A percentile compares a stretch with the other conserved stretches of the same genome.
Evolutionary conservation across 2,113 vertebrate species (phyloP).

Genomic region (Plecotus auritus): DNA sequence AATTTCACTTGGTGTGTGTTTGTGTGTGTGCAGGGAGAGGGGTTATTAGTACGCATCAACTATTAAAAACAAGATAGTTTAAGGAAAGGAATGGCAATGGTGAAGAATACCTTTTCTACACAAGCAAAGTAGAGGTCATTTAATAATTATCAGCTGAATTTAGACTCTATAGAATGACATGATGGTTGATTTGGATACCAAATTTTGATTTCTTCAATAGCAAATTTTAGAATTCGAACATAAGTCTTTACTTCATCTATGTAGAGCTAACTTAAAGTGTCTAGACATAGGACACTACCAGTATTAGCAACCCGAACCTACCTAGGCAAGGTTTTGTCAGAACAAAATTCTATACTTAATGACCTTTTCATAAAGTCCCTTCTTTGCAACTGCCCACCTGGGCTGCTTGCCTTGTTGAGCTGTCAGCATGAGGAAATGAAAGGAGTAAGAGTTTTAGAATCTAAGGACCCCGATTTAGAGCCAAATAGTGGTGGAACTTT

Average conservation of each 20-base stretch:
- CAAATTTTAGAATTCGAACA: neutral
- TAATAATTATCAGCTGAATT: neutral
- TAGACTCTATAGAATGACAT: neutral
- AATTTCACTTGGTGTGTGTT: neutral
- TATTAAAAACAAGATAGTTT: neutral
- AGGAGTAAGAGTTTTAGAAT: neutral
- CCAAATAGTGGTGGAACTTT: neutral
- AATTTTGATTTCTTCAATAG: neutral
- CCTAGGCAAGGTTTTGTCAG: neutral
- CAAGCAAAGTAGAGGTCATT: neutral
- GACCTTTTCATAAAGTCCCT: neutral
- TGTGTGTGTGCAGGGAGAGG: neutral
- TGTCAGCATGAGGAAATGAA: neutral
- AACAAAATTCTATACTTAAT: neutral
- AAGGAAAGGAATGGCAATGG: neutral
- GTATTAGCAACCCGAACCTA: neutral
- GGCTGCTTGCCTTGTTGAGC: neutral
- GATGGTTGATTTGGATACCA: neutral
- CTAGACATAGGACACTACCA: neutral
- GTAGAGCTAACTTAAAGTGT: neutral
- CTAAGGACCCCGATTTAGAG: neutral
- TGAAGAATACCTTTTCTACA: neutral
- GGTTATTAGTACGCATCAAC: neutral
- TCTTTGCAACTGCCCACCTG: neutral
- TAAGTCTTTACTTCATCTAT: neutral